Evolutionary conservation across 2,888 invertebrate genomes (phyloP), one percentile per base, ranked within the genome.

Genomic region (Aromia moschata): DNA sequence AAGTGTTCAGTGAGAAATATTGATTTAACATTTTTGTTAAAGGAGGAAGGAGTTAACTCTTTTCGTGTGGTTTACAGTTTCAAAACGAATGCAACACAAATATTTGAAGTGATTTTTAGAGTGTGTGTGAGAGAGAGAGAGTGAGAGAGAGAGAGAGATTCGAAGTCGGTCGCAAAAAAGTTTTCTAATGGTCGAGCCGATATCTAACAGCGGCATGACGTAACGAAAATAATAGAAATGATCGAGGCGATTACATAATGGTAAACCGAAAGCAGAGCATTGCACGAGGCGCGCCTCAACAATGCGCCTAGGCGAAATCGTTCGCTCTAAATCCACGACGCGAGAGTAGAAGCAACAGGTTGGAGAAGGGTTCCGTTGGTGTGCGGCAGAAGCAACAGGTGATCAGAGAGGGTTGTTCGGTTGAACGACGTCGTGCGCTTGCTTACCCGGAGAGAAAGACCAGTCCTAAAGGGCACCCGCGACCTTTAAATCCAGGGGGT

Each of bases 391-490:
- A 43, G 14, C 12, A 47, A 30, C 31, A 40, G 51, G 30, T 37
- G 37, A n/a, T n/a, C n/a, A n/a, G n/a, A 30, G 46, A 31, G 47
- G 54, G 25, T 25, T 45, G 20, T 14, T 11, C 18, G 33, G n/a
- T n/a, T n/a, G n/a, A n/a, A n/a, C n/a, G n/a, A n/a, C n/a, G n/a
- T n/a, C n/a, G n/a, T n/a, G n/a, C n/a, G n/a, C n/a, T n/a, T 15
- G 73, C 75, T 75, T 73, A 78, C 77, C 74, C 74, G 73, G 70
- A 73, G 68, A 74, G 72, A 60, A n/a, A 59, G 62, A 62, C 68
- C 71, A 73, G 70, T 78, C 77, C 78, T 77, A 77, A 72, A 77
- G 72, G 74, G 74, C 75, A 76, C 74, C 72, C 74, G 75, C 75
- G 75, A 73, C 72, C 67, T 67, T 70, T 61, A 68, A 67, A 74